Evolutionary conservation across 2,797 vertebrate species (phyloP), one percentile per base, ranked within the genome.

Genomic region (Phyllotis vaccarum): DNA sequence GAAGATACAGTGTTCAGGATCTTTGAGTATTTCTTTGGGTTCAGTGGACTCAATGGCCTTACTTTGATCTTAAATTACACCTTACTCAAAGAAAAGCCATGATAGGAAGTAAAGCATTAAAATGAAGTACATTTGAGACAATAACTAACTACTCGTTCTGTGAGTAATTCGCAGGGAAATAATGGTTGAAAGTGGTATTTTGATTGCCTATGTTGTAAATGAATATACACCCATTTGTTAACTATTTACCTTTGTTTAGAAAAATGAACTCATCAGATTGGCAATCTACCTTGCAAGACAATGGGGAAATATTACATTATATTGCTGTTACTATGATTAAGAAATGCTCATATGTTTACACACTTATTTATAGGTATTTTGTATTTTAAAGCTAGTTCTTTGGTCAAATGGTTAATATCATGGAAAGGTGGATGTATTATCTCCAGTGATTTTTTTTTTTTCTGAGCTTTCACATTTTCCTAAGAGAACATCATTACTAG

Each of bases 1-100:
- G 46, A 49, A 64, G 37, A 27, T 83, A 31, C 13, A 91, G 11
- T 75, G 21, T 13, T 94, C 21, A 66, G 60, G 56, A 52, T 46
- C 78, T 92, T 72, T 27, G 34, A 19, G 13, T 62, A 87, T 89
- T 88, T 56, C 66, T 85, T 91, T 91, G 49, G 17, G 46, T 86
- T 19, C 13, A 72, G 12, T 89, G 70, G 34, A 68, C 13, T 95
- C 13, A 76, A 21, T 70, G 1, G 58, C 87, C 13, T 68, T 76
- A n/a, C 29, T 85, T 95, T 96, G 43, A 95, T 83, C 52, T 80
- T 89, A 86, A 79, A 2, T 76, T 95, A 19, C 40, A 62, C 17
- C 5, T 78, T 88, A 46, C 24, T 85, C 0, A 81, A 94, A 56
- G 74, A 40, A 92, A 90, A 86, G 43, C 19, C 0, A 31, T 1